Evolutionary conservation across 2,888 invertebrate species (phyloP).

Genomic region (Exocentrus adspersus): DNA sequence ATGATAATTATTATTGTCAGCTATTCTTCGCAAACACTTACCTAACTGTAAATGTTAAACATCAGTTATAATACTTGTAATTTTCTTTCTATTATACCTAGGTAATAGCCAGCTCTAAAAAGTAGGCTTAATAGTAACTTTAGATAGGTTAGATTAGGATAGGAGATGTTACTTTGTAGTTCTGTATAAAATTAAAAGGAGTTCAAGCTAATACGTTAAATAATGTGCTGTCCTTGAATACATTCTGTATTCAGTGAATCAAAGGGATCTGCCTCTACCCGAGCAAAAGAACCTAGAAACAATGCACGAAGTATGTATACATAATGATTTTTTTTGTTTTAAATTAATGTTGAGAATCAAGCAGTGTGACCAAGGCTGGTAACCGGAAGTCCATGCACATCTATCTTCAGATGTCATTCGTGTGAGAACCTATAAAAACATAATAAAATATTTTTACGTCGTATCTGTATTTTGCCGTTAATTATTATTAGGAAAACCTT

Average conservation of each 20-base stretch:
- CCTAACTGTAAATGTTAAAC: too few species aligned
- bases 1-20: too few species aligned
- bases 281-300: constrained; percentile 32
- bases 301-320: constrained; percentile 38
- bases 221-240: constrained; percentile 2
- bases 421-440: constrained; percentile 61
- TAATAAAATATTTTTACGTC: constrained; percentile 53
- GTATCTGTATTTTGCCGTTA: constrained; percentile 46
- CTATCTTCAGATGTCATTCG: constrained; percentile 62
- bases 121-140: too few species aligned
- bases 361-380: constrained; percentile 58
- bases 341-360: constrained; percentile 58
- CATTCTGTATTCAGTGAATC: constrained; percentile 2
- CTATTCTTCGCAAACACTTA: too few species aligned
- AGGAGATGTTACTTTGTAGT: not conserved
- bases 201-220: not conserved
- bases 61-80: too few species aligned
- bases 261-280: constrained; percentile 9
- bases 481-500: constrained; percentile 48
- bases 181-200: not conserved
- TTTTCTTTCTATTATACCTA: too few species aligned
- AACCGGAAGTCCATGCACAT: constrained; percentile 56
- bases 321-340: constrained; percentile 54
- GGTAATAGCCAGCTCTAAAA: too few species aligned
- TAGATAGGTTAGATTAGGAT: too few species aligned